Conservation (phyloP, 2,888 invertebrate genomes). For the Acheta domesticus region DNA sequence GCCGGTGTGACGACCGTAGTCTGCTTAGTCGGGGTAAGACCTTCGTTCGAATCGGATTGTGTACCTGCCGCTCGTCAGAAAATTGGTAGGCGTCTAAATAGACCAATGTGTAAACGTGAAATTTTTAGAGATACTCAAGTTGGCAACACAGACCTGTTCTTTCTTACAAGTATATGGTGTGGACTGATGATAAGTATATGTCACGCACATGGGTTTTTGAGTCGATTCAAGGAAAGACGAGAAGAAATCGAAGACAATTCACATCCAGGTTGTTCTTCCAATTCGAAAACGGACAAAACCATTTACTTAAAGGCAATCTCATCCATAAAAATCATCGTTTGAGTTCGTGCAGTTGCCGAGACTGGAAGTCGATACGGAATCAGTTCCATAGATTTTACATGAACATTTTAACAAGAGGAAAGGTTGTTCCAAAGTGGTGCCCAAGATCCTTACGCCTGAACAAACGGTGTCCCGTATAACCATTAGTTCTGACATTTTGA, state of each 20-base stretch:
- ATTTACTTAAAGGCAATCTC: neutral
- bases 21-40: neutral
- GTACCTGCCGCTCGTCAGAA: neutral
- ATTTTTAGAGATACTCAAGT: neutral
- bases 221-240: neutral
- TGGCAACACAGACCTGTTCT: neutral
- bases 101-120: neutral
- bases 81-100: neutral
- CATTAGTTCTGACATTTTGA: too few relatives aligned
- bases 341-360: too few relatives aligned
- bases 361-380: too few relatives aligned
- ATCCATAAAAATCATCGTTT: neutral
- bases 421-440: too few relatives aligned
- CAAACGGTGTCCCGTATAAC: too few relatives aligned
- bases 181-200: neutral
- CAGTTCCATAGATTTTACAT: too few relatives aligned
- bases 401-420: too few relatives aligned
- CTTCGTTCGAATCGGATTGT: neutral
- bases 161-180: neutral
- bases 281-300: neutral
- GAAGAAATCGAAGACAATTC: neutral
- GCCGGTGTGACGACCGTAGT: neutral
- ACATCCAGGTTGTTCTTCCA: neutral
- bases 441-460: too few relatives aligned
- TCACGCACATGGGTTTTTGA: neutral